Percentiles rank a stretch among this genome's conserved stretches.
Conservation (phyloP, 2,797 vertebrate genomes). For the Oceanodroma leucorhoa region DNA sequence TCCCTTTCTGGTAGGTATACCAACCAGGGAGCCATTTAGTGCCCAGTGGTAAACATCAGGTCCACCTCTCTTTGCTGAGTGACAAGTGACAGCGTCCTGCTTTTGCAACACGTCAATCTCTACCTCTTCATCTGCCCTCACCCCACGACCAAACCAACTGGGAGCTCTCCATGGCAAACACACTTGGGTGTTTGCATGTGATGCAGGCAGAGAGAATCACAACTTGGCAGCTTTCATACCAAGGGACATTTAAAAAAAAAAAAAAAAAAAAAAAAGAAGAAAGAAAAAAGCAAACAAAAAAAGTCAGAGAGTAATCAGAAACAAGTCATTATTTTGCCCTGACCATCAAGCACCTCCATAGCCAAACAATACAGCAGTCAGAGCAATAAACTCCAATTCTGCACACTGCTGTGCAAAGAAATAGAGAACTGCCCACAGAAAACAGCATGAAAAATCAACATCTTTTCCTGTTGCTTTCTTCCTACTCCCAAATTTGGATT, state of each 20-base stretch:
- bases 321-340: neutral
- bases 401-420: neutral
- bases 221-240: neutral
- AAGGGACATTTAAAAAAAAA: neutral
- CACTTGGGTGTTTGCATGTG: neutral
- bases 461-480: neutral
- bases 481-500: neutral
- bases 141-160: neutral
- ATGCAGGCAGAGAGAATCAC: neutral
- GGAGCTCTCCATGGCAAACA: rapidly evolving
- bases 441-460: neutral
- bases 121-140: neutral
- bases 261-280: neutral
- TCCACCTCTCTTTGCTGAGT: neutral
- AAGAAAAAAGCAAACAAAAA: neutral
- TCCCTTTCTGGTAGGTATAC: neutral
- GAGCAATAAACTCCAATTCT: neutral
- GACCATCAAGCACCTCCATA: neutral
- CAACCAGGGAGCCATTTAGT: neutral
- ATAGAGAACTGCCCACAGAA: conserved; percentile 14
- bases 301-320: neutral
- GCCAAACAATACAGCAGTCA: neutral
- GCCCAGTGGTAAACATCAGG: neutral
- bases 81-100: neutral
- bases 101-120: neutral